Evolutionary conservation across 1,140 invertebrate species (phyloP), one percentile per base, ranked within the genome.

Genomic region (Ceratina australensis): DNA sequence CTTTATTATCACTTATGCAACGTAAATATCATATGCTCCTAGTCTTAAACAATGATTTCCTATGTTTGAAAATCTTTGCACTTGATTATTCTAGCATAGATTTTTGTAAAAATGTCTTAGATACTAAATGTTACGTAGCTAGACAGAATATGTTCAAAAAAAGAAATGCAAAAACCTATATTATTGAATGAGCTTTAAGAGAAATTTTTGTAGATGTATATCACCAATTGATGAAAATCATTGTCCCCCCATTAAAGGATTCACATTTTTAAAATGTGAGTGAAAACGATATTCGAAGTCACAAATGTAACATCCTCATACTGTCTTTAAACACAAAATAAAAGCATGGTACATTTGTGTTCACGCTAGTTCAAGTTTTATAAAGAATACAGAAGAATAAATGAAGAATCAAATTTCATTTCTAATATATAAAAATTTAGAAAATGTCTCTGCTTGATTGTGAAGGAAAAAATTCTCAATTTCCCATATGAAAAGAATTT

Each of bases 361-460:
- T 3, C 3, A 56, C 18, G 22, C 18, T 50, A 49, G 57, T 22
- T 5, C 2, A 28, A 56, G 5, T 79, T 79, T 66, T 49, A 33
- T 20, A 24, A 8, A 47, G 63, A 16, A 50, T 54, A 57, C 5
- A 26, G 26, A 42, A 49, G 16, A 18, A 59, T 50, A 75, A 52
- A 61, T 18, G 4, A 42, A n/a, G 12, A 16, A 18, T 72, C 15
- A 61, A 13, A 57, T 18, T 2, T 57, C 12, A 22, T 57, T 8
- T 13, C 24, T 15, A 24, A 56, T 26, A 33, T 72, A 64, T 28
- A 65, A 83, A 83, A 83, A 79, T 79, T 76, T 22, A 42, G 52
- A 42, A 83, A 81, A 84, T 81, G 49, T 66, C 20, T 66, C 42
- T 67, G 13, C 7, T 57, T 50, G 26, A 50, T 68, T 60, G 47